Evolutionary conservation across 2,797 vertebrate genomes (phyloP).

Genomic region (Eulemur coronatus): DNA sequence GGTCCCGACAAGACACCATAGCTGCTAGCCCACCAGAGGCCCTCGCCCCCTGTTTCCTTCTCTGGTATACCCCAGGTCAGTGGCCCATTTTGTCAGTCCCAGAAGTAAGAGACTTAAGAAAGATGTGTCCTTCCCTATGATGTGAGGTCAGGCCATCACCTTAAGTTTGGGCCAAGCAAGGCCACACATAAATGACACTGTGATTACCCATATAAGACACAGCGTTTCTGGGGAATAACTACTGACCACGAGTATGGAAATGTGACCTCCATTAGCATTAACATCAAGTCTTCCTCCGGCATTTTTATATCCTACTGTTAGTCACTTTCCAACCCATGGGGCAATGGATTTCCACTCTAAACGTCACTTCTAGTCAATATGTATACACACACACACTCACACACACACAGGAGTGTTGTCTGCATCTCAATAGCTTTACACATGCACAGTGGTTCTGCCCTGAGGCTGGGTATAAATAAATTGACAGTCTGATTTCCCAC

Average conservation of each 20-base stretch:
- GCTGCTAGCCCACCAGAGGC: neutral
- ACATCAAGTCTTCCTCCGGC: neutral
- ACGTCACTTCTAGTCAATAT: constrained; percentile 49
- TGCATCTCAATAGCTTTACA: constrained; percentile 73
- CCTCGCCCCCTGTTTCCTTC: neutral
- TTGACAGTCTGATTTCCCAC: constrained; percentile 78
- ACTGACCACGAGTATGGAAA: neutral
- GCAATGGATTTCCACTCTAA: constrained; percentile 67
- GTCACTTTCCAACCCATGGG: constrained; percentile 50
- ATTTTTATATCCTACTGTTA: constrained; percentile 5
- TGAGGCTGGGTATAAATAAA: constrained; percentile 82
- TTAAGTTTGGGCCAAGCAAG: neutral
- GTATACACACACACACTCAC: neutral
- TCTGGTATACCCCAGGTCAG: neutral
- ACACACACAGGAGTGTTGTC: constrained; percentile 37
- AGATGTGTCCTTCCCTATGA: neutral
- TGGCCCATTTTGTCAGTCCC: neutral
- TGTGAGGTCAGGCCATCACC: neutral
- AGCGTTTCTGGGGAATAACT: constrained; percentile 28
- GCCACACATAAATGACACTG: neutral
- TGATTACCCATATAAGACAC: neutral
- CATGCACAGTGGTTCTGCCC: constrained; percentile 70
- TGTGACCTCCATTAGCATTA: neutral
- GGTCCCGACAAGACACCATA: neutral
- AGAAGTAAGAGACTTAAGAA: neutral